These are phyloP conservation scores for Artibeus jamaicensis DNA, from an alignment of 2,797 vertebrate species.

Conservation along the genomic window DNA sequence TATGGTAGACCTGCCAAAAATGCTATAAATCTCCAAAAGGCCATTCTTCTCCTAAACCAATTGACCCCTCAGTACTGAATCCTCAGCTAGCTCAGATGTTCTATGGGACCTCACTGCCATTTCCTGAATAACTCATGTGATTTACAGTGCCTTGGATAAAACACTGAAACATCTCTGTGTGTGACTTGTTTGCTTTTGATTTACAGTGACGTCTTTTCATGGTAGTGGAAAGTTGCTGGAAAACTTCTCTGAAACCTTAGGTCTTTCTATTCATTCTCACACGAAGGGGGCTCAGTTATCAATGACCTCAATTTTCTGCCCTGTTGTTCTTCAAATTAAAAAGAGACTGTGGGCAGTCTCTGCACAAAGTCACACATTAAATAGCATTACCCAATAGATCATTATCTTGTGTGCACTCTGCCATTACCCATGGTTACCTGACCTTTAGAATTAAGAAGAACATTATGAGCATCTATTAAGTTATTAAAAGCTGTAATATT, in stretches of 20 bases:
- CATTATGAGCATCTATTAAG: background rate
- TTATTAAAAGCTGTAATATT: conserved; percentile 18
- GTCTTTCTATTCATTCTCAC: conserved; percentile 49
- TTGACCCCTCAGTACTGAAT: conserved; percentile 60
- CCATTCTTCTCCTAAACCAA: conserved; percentile 51
- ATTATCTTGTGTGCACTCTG: conserved; percentile 47
- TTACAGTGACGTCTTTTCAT: conserved; percentile 63
- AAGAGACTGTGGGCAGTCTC: conserved; percentile 45
- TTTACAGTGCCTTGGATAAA: conserved; percentile 66
- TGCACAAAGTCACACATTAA: conserved; percentile 63
- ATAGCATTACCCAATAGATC: conserved; percentile 37
- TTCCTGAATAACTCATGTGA: conserved; percentile 62
- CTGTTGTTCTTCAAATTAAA: conserved; percentile 74
- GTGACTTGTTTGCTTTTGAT: conserved; percentile 65
- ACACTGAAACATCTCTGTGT: conserved; percentile 62
- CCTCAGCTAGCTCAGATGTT: conserved; percentile 32
- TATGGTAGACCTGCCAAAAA: conserved; percentile 59
- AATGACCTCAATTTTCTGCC: conserved; percentile 72
- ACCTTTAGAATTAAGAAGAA: conserved; percentile 60
- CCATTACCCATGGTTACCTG: conserved; percentile 44
- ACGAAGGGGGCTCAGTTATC: conserved; percentile 35
- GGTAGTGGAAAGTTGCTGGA: conserved; percentile 34
- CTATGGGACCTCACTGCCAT: conserved; percentile 54
- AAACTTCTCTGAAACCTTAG: conserved; percentile 52
- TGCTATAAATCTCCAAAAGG: conserved; percentile 68